These are phyloP conservation scores for Pagetopsis macropterus DNA, from an alignment of 2,797 vertebrate genomes.

Conservation along the genomic window DNA sequence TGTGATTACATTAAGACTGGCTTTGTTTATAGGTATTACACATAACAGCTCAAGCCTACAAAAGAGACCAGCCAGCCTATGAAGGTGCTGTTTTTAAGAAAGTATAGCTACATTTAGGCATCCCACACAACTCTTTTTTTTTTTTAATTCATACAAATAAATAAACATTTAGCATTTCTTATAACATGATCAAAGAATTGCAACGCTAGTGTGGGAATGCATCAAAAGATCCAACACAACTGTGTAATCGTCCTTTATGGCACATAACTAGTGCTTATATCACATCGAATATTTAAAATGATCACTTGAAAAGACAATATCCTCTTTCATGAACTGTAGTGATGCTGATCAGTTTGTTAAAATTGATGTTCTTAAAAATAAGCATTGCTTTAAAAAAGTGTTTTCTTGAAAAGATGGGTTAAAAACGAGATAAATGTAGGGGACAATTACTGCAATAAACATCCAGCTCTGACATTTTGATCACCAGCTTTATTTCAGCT, in stretches of 20 bases:
- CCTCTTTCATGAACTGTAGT: neutral
- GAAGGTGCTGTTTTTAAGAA: neutral
- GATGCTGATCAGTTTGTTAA: neutral
- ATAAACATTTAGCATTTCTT: neutral
- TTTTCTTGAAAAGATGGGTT: too few relatives aligned
- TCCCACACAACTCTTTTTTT: neutral
- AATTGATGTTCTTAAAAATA: neutral
- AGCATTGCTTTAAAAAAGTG: too few relatives aligned
- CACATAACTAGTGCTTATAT: neutral
- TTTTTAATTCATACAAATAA: neutral
- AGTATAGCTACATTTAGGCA: neutral
- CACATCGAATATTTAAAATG: neutral
- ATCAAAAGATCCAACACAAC: neutral
- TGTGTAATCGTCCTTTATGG: neutral
- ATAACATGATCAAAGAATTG: neutral
- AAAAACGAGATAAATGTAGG: neutral
- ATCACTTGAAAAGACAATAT: neutral
- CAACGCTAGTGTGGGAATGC: neutral
- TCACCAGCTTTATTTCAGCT: neutral
- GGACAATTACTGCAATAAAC: neutral
- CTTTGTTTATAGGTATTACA: too few relatives aligned
- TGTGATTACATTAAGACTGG: neutral
- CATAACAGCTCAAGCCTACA: neutral
- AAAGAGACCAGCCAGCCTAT: too few relatives aligned
- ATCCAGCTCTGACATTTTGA: neutral